Conservation (phyloP, 1,140 invertebrate genomes). For the Drosophila lacertosa region DNA sequence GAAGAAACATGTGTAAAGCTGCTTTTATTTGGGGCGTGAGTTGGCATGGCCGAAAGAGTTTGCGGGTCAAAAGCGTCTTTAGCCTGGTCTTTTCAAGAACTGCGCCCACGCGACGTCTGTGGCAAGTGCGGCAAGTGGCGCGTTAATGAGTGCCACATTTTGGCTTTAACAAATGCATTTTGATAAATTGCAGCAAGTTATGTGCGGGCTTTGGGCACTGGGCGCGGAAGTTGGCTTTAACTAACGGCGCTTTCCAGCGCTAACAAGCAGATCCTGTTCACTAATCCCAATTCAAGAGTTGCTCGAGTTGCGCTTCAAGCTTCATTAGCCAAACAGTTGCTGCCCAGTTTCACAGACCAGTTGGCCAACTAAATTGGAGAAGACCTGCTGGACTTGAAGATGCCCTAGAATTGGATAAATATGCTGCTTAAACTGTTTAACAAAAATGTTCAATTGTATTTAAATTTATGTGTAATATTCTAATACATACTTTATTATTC, state of each 20-base stretch:
- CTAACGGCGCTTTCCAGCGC: constrained; percentile 35
- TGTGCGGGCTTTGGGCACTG: no score
- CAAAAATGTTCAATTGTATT: no score
- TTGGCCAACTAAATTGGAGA: constrained; percentile 4
- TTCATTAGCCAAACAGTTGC: constrained; percentile 37
- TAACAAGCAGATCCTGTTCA: constrained; percentile 49
- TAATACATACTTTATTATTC: no score
- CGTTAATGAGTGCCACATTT: constrained; percentile 68
- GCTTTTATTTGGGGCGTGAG: constrained; percentile 49
- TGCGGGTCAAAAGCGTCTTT: constrained; percentile 46
- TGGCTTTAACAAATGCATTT: constrained; percentile 51
- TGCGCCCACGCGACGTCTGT: constrained; percentile 24
- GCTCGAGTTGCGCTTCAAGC: constrained; percentile 42
- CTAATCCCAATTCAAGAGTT: constrained; percentile 40
- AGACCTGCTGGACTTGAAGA: background rate
- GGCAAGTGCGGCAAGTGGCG: constrained; percentile 40
- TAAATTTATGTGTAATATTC: no score
- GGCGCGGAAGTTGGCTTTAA: constrained; percentile 11
- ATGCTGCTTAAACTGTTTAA: no score
- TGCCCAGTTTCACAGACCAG: constrained; percentile 12
- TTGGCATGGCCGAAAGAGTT: constrained; percentile 55
- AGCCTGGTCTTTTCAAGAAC: background rate
- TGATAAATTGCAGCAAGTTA: constrained; percentile 66
- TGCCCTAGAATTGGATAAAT: background rate
- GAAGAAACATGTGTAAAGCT: constrained; percentile 49